phyloP scores from a whole-genome alignment of 2,888 invertebrate species.

The Drosophila kuntzei region DNA sequence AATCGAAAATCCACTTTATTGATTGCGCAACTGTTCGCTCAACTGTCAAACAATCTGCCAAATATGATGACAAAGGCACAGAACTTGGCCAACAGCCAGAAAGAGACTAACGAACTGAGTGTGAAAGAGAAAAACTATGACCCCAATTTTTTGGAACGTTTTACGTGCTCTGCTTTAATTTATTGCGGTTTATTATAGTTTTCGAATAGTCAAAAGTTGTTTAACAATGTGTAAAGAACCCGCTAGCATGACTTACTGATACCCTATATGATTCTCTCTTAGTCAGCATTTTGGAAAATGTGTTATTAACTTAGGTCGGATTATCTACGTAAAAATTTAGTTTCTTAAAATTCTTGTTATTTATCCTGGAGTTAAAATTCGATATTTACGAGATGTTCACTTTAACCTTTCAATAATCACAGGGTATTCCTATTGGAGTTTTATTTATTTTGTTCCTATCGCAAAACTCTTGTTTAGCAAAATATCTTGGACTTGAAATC shows the following conservation, averaged over 20 bases:
- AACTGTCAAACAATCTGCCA: conserved; percentile 63
- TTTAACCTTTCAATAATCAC: too few relatives aligned
- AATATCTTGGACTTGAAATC: conserved; percentile 29
- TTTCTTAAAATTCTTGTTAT: too few relatives aligned
- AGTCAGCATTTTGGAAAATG: neutral
- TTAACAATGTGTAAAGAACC: neutral
- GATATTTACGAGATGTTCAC: too few relatives aligned
- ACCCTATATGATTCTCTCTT: neutral
- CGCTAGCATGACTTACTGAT: neutral
- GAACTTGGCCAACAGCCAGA: conserved; percentile 13
- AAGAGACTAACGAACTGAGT: neutral
- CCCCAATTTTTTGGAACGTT: conserved; percentile 8
- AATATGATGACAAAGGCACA: conserved; percentile 50
- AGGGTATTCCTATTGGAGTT: neutral
- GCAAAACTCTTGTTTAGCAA: neutral
- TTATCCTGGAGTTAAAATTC: too few relatives aligned
- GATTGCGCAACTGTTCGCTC: conserved; percentile 64
- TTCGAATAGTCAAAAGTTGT: conserved; percentile 5
- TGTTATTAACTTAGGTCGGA: neutral
- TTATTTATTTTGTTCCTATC: neutral
- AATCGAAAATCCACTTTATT: conserved; percentile 63
- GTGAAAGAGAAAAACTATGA: conserved; percentile 1
- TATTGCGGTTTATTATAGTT: conserved; percentile 21
- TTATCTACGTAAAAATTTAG: neutral
- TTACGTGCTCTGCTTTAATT: conserved; percentile 25